A percentile compares a stretch with the other conserved stretches of the same genome.
phyloP scores from a whole-genome alignment of 2,888 invertebrate genomes.

The Plemyria rubiginata region DNA sequence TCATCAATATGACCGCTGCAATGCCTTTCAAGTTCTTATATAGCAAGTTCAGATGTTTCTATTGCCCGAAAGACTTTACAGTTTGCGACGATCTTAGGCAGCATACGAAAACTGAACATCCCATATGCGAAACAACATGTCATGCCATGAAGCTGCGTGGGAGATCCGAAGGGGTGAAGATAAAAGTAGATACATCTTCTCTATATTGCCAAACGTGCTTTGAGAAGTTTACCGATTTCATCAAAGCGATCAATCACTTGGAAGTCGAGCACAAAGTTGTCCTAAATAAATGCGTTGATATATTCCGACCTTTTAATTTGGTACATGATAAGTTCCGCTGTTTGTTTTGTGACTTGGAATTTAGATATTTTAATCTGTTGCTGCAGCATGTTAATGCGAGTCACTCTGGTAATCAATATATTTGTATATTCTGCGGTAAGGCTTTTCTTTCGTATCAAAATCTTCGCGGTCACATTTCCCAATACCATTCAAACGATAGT shows the following conservation, averaged over 20 bases:
- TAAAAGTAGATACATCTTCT: constrained; percentile 62
- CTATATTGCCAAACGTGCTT: constrained; percentile 40
- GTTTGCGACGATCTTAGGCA: constrained; percentile 63
- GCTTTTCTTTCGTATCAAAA: constrained; percentile 11
- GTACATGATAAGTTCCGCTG: constrained; percentile 34
- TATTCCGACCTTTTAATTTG: constrained; percentile 31
- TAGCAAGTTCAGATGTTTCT: constrained; percentile 71
- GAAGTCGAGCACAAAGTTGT: constrained; percentile 38
- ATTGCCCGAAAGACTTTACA: constrained; percentile 67
- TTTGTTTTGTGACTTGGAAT: constrained; percentile 24
- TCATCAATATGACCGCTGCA: constrained; percentile 70
- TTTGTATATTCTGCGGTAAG: constrained; percentile 36
- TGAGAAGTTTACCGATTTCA: constrained; percentile 23
- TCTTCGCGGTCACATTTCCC: constrained; percentile 24
- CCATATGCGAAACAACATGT: constrained; percentile 62
- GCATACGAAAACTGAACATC: constrained; percentile 64
- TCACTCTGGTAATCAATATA: constrained; percentile 25
- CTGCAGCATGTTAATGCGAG: constrained; percentile 27
- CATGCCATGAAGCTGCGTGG: constrained; percentile 65
- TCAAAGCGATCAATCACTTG: constrained; percentile 32
- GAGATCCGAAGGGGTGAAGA: constrained; percentile 60
- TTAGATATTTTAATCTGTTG: constrained; percentile 26
- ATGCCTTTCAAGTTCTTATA: constrained; percentile 71
- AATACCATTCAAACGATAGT: constrained; percentile 14
- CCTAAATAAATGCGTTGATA: constrained; percentile 11